Conservation (phyloP, 2,113 vertebrate genomes). For the Muntiacus reevesi region DNA sequence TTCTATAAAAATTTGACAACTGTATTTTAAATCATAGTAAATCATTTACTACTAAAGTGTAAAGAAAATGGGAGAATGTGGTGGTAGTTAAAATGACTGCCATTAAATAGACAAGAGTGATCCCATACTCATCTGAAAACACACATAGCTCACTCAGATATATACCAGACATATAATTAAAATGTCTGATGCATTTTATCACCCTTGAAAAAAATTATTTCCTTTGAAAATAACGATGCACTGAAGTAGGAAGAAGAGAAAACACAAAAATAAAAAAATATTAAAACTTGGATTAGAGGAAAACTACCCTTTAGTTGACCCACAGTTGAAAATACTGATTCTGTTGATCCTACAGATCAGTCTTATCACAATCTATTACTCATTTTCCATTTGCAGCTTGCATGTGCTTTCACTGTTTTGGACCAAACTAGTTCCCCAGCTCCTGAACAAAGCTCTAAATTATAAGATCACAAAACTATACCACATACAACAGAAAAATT, state of each 20-base stretch:
- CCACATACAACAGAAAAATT: neutral
- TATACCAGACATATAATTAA: neutral
- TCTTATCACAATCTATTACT: neutral
- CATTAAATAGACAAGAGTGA: neutral
- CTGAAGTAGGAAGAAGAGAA: neutral
- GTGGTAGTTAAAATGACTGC: neutral
- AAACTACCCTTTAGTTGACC: neutral
- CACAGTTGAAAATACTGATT: neutral
- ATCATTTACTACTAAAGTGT: neutral
- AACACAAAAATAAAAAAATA: neutral
- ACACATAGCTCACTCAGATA: neutral
- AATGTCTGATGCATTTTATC: neutral
- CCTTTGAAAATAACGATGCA: slow-evolving; percentile 17
- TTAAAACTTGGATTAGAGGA: neutral
- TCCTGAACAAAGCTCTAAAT: neutral
- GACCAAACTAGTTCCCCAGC: neutral
- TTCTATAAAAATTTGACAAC: neutral
- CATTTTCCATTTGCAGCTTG: neutral
- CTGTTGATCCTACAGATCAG: neutral
- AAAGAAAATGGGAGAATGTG: neutral
- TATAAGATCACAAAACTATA: neutral
- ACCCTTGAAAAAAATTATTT: slow-evolving; percentile 22
- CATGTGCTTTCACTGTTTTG: neutral
- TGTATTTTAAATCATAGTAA: neutral
- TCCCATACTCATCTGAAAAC: neutral